phyloP scores from a whole-genome alignment of 2,888 invertebrate species.

The Taphrorychus bicolor region DNA sequence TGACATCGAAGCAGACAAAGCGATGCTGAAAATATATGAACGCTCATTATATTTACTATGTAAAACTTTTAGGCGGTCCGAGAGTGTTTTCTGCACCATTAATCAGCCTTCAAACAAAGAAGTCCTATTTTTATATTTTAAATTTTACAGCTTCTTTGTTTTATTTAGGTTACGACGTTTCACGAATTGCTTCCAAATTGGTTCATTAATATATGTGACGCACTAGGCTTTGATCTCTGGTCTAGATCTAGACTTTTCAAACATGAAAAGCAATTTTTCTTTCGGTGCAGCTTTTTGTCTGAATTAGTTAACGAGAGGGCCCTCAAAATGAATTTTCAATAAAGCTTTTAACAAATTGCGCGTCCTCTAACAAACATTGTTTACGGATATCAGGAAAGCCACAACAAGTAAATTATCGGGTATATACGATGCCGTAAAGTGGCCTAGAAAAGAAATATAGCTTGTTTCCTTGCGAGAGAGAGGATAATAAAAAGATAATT shows the following conservation, averaged over 20 bases:
- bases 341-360: slow-evolving; percentile 18
- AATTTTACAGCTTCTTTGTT: background rate
- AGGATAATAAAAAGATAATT: slow-evolving; percentile 40
- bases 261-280: too few species aligned
- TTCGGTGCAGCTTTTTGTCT: too few species aligned
- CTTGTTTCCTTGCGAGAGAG: slow-evolving; percentile 28
- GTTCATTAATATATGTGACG: background rate
- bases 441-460: slow-evolving; percentile 39
- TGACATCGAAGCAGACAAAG: slow-evolving; percentile 8
- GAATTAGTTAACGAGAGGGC: too few species aligned
- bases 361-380: slow-evolving; percentile 31
- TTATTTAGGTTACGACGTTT: too few species aligned
- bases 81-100: background rate
- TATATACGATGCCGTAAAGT: slow-evolving; percentile 35
- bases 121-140: background rate
- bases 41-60: background rate
- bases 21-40: background rate
- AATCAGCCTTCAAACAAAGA: background rate
- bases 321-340: slow-evolving; percentile 3
- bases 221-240: background rate
- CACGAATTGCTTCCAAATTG: background rate
- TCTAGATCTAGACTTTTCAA: too few species aligned
- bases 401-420: slow-evolving; percentile 39
- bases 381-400: slow-evolving; percentile 32
- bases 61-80: slow-evolving; percentile 2